Evolutionary conservation across 2,888 invertebrate genomes (phyloP).

Genomic region (Ecliptopera silaceata): DNA sequence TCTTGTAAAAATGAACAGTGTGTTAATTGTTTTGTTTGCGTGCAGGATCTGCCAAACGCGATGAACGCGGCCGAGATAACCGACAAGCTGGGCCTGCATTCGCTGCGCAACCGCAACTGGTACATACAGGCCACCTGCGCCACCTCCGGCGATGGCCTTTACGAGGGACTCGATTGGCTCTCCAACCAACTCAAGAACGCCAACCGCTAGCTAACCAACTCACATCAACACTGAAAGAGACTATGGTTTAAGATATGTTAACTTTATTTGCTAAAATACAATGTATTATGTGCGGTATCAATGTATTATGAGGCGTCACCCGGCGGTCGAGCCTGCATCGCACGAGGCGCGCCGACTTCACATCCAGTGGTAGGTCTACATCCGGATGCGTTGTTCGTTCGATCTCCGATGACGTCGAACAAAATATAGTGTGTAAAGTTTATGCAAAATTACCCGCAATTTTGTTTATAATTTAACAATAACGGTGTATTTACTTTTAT

Average conservation of each 20-base stretch:
- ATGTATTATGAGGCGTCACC: conserved; percentile 74
- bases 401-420: conserved; percentile 76
- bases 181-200: conserved; percentile 99
- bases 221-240: conserved; percentile 79
- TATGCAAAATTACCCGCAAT: conserved; percentile 71
- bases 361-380: conserved; percentile 22
- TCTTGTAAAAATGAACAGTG: background rate
- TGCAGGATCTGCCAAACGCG: conserved; percentile 98
- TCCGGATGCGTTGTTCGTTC: conserved; percentile 64
- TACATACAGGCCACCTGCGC: conserved; percentile 99
- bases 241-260: conserved; percentile 83
- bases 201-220: conserved; percentile 89
- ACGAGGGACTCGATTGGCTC: conserved; percentile 99
- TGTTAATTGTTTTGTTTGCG: conserved; percentile 7
- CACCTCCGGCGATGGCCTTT: conserved; percentile 99
- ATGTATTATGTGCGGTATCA: conserved; percentile 81
- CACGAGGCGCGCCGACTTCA: conserved; percentile 25
- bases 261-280: conserved; percentile 83
- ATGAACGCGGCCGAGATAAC: conserved; percentile 99
- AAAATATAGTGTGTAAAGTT: conserved; percentile 80
- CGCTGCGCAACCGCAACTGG: conserved; percentile 98
- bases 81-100: conserved; percentile 99
- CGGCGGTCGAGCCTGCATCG: conserved; percentile 68
- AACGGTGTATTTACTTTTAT: conserved; percentile 63
- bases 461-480: conserved; percentile 69